phyloP scores from a whole-genome alignment of 2,888 invertebrate species.

The Drosophila rubida region DNA sequence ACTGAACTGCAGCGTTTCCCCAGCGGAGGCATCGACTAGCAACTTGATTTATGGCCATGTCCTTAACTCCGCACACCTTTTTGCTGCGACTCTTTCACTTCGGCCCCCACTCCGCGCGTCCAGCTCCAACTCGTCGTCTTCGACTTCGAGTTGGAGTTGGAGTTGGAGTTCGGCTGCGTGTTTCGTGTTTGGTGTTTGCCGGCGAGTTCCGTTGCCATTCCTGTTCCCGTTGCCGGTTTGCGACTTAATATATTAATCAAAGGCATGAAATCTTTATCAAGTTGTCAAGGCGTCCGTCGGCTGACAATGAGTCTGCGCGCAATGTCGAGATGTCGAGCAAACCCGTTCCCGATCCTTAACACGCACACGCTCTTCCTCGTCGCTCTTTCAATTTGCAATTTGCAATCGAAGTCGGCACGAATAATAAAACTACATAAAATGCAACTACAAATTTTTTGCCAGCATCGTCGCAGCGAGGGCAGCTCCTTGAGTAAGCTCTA shows the following conservation, averaged over 20 bases:
- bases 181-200: conserved; percentile 24
- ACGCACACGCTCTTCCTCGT: conserved; percentile 51
- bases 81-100: conserved; percentile 11
- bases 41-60: conserved; percentile 72
- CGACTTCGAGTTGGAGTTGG: neutral
- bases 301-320: conserved; percentile 52
- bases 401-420: conserved; percentile 49
- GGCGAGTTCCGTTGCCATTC: conserved; percentile 1
- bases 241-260: conserved; percentile 76
- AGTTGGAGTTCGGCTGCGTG: too few species aligned
- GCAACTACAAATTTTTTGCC: conserved; percentile 19
- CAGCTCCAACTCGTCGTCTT: neutral
- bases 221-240: conserved; percentile 12
- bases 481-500: neutral
- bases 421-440: conserved; percentile 23
- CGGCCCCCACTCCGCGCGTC: neutral
- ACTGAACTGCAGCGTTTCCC: conserved; percentile 56
- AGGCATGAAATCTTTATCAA: conserved; percentile 78
- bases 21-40: conserved; percentile 48
- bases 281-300: conserved; percentile 66
- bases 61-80: conserved; percentile 69
- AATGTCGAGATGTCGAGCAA: conserved; percentile 48
- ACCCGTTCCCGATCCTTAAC: conserved; percentile 77
- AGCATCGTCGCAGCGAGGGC: conserved; percentile 35
- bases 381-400: conserved; percentile 65